Conservation (phyloP, 2,888 invertebrate genomes). For the Nymphalis polychloros region DNA sequence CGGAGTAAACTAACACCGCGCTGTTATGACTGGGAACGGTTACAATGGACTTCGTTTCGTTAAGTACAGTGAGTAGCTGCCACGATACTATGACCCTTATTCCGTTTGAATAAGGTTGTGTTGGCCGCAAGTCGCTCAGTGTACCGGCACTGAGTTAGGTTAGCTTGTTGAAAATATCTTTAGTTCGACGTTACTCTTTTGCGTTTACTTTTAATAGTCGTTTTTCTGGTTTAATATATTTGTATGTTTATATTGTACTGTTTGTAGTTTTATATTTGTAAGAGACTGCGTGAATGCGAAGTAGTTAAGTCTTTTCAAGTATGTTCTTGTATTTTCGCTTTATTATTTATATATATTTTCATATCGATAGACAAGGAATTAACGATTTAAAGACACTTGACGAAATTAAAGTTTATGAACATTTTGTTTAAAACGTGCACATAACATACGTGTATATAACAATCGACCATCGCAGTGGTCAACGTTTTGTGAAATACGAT, state of each 20-base stretch:
- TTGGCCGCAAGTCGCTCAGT: not conserved
- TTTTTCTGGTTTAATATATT: constrained; percentile 7
- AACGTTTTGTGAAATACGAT: too few relatives aligned
- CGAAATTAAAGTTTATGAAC: too few relatives aligned
- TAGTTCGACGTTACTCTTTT: constrained; percentile 30
- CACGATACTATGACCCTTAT: constrained; percentile 16
- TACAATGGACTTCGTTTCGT: constrained; percentile 34
- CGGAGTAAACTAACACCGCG: constrained; percentile 31
- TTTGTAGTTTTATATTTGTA: not conserved
- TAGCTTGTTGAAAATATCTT: constrained; percentile 24
- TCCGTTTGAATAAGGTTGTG: not conserved
- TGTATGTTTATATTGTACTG: constrained; percentile 9
- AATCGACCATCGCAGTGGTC: too few relatives aligned
- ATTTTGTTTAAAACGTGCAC: too few relatives aligned
- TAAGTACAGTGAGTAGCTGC: constrained; percentile 18
- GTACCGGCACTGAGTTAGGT: constrained; percentile 20
- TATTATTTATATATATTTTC: too few relatives aligned
- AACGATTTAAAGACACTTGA: too few relatives aligned
- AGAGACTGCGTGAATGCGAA: not conserved
- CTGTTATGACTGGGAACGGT: constrained; percentile 35
- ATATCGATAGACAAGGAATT: too few relatives aligned
- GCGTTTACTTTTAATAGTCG: constrained; percentile 22
- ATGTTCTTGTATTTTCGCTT: too few relatives aligned
- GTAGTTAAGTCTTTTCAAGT: too few relatives aligned
- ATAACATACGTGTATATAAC: too few relatives aligned